phyloP scores from a whole-genome alignment of 2,888 invertebrate species.

The Nineta flava region DNA sequence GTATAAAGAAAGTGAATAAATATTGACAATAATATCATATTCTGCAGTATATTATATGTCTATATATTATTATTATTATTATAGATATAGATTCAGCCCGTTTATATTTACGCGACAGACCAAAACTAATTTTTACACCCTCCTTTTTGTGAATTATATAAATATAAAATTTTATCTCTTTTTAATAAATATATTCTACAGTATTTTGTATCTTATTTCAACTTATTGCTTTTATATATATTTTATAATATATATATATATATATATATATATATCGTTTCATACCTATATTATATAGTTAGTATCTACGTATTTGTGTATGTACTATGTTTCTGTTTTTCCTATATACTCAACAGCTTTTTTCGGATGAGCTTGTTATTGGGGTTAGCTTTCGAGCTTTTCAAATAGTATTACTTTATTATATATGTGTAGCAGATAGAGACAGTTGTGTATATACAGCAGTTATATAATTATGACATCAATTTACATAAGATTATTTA shows the following conservation, averaged over 20 bases:
- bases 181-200: neutral
- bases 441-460: no score
- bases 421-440: no score
- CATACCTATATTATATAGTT: neutral
- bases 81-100: neutral
- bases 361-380: constrained; percentile 2
- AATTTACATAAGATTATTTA: constrained; percentile 2
- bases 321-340: neutral
- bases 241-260: neutral
- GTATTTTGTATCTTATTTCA: neutral
- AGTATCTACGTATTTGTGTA: neutral
- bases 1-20: no score
- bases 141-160: constrained; percentile 1
- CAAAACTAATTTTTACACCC: constrained; percentile 4
- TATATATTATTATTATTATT: no score
- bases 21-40: no score
- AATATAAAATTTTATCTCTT: neutral
- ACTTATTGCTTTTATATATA: neutral
- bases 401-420: neutral
- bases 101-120: constrained; percentile 5
- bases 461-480: constrained; percentile 2
- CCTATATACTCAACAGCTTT: neutral
- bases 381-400: constrained; percentile 2
- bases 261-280: neutral
- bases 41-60: no score